Percentiles rank a stretch among this genome's conserved stretches.
phyloP scores from a whole-genome alignment of 1,140 invertebrate genomes.

The Vanessa atalanta region DNA sequence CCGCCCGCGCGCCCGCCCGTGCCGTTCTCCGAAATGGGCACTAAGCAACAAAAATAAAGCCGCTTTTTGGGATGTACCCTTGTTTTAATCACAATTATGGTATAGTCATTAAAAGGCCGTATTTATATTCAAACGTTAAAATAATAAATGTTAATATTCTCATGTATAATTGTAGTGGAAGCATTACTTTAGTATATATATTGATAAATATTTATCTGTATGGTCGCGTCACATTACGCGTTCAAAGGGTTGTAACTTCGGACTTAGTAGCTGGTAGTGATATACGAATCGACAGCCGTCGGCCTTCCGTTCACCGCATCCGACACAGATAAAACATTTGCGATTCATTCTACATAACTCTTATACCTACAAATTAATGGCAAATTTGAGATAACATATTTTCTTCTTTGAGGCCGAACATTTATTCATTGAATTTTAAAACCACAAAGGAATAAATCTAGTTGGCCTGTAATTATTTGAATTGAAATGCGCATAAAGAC shows the following conservation, averaged over 20 bases:
- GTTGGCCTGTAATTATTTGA: too few relatives aligned
- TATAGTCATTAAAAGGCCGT: constrained; percentile 7
- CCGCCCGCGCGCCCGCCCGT: constrained; percentile 60
- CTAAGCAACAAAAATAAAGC: constrained; percentile 76
- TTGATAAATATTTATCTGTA: not conserved
- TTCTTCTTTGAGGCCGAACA: not conserved
- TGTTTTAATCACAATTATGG: constrained; percentile 50
- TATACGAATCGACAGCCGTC: constrained; percentile 40
- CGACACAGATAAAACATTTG: constrained; percentile 65
- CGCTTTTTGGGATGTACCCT: constrained; percentile 66
- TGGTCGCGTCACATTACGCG: constrained; percentile 6
- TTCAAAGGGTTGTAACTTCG: constrained; percentile 6
- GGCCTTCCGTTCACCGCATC: constrained; percentile 71
- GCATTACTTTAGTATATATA: not conserved
- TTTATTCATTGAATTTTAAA: too few relatives aligned
- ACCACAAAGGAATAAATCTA: too few relatives aligned
- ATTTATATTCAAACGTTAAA: not conserved
- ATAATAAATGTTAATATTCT: constrained; percentile 6
- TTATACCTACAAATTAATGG: not conserved
- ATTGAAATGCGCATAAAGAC: too few relatives aligned
- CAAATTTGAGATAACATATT: constrained; percentile 10
- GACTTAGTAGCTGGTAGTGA: constrained; percentile 17
- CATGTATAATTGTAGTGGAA: not conserved
- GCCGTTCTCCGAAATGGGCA: constrained; percentile 74
- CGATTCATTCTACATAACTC: constrained; percentile 37